Evolutionary conservation across 1,140 invertebrate species (phyloP), one percentile per base, ranked within the genome.

Genomic region (Tetraneura akinire): DNA sequence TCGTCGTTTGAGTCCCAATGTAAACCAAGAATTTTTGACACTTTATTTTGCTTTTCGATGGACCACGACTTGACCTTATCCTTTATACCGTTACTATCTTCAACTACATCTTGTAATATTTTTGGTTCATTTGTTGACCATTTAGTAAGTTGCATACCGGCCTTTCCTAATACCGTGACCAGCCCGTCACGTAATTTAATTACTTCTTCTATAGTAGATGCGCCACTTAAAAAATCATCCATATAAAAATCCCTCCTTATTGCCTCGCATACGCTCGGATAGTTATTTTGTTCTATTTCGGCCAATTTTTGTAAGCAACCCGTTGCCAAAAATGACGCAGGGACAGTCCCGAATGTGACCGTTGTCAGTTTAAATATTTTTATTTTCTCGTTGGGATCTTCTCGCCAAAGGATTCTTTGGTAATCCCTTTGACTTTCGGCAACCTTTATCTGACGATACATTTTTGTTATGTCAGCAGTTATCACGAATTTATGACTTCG

Each of bases 261-360:
- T 23, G 83, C 81, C 37, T 82, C 60, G 55, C 83, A 73, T 60
- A 82, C 84, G 18, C 49, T 49, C 26, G 85, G 83, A 82, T 81
- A 84, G 0, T 78, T 68, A 6, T 80, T 11, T 37, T 64, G 80
- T 80, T 83, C 81, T 62, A 85, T 84, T 70, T 55, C 81, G 1
- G 82, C 84, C 6, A 84, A 80, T 83, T 84, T 84, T 16, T 85
- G 62, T 14, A 87, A 68, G 82, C 47, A 82, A 73, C 82, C 73
- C 10, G 83, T 84, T 3, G 86, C 86, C 14, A 85, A 71, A 81
- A 82, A 87, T 10, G 85, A 82, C 10, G 85, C 84, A 49, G 82
- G 82, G 1, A 82, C 66, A 10, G 83, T 84, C 0, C 86, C 86
- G 70, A 86, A 86, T 0, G 85, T 86, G 2, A 86, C 84, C 5